Percentiles rank a stretch among this genome's conserved stretches.
phyloP scores from a whole-genome alignment of 2,797 vertebrate genomes.

The Enteromius argenteus region DNA sequence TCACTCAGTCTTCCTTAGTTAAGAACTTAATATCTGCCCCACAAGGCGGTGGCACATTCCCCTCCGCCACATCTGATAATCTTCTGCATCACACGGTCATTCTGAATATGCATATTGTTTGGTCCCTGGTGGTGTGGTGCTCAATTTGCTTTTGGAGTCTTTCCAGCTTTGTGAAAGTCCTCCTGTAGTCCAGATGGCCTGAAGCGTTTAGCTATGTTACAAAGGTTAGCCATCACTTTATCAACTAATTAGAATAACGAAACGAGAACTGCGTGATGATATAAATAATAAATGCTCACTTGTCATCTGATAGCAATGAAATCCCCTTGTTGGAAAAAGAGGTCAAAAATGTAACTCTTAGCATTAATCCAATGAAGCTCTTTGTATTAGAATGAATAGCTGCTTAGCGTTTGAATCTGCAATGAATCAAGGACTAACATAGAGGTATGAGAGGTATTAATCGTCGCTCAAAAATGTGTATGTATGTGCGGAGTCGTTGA shows the following conservation, averaged over 20 bases:
- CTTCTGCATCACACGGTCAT: slow-evolving; percentile 48
- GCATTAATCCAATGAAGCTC: slow-evolving; percentile 20
- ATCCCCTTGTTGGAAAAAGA: slow-evolving; percentile 50
- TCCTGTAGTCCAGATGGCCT: slow-evolving; percentile 55
- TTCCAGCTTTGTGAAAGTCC: slow-evolving; percentile 58
- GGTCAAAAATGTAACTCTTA: slow-evolving; percentile 55
- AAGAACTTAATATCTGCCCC: too few relatives aligned
- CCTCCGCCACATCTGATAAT: not conserved
- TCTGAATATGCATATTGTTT: slow-evolving; percentile 60
- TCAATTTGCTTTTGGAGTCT: slow-evolving; percentile 60
- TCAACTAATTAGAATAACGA: slow-evolving; percentile 65
- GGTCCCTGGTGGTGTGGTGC: slow-evolving; percentile 49
- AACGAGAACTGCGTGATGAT: slow-evolving; percentile 50
- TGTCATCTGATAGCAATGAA: slow-evolving; percentile 49
- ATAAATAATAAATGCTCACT: slow-evolving; percentile 60
- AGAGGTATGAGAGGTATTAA: slow-evolving; percentile 41
- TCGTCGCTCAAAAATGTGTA: slow-evolving; percentile 18
- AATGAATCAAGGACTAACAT: slow-evolving; percentile 49
- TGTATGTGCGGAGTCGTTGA: not conserved
- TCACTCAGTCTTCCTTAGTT: too few relatives aligned
- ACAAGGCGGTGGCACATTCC: too few relatives aligned
- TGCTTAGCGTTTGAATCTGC: slow-evolving; percentile 39
- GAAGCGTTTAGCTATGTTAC: slow-evolving; percentile 44
- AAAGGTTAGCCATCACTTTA: slow-evolving; percentile 60
- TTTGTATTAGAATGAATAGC: slow-evolving; percentile 33